A percentile compares a stretch with the other conserved stretches of the same genome.
phyloP scores from a whole-genome alignment of 1,140 invertebrate species.

The Steinernema feltiae region DNA sequence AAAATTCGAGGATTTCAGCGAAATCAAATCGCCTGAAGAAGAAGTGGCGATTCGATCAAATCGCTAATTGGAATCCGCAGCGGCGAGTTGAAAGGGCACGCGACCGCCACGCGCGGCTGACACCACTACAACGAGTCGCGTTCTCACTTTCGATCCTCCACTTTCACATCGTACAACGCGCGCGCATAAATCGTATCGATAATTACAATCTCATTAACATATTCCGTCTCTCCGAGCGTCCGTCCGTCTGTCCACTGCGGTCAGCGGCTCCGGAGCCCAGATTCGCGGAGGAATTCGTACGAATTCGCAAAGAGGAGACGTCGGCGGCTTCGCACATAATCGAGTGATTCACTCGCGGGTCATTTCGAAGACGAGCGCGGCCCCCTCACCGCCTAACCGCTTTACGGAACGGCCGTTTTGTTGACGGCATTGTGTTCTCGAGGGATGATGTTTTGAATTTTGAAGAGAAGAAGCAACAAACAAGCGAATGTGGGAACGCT shows the following conservation, averaged over 20 bases:
- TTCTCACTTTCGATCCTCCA: background rate
- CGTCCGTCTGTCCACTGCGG: background rate
- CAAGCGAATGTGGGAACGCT: background rate
- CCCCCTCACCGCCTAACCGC: background rate
- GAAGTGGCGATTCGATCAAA: no score
- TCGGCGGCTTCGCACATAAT: background rate
- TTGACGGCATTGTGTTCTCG: background rate
- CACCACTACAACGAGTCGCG: no score
- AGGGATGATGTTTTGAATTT: background rate
- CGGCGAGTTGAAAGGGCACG: conserved; percentile 7
- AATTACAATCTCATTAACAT: conserved; percentile 12
- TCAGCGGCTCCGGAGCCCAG: background rate
- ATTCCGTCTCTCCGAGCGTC: background rate
- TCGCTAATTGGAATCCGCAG: background rate
- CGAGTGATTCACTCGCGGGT: background rate
- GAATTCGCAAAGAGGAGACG: background rate
- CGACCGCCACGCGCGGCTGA: background rate
- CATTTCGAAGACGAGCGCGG: no score
- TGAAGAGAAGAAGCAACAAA: background rate
- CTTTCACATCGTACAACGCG: background rate
- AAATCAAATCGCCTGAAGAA: no score
- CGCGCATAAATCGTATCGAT: conserved; percentile 9
- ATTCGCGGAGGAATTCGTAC: background rate
- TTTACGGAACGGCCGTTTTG: background rate
- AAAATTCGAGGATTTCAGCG: no score